Base-by-base conservation (phyloP, 2,113 vertebrate genomes). In the Theropithecus gelada region DNA sequence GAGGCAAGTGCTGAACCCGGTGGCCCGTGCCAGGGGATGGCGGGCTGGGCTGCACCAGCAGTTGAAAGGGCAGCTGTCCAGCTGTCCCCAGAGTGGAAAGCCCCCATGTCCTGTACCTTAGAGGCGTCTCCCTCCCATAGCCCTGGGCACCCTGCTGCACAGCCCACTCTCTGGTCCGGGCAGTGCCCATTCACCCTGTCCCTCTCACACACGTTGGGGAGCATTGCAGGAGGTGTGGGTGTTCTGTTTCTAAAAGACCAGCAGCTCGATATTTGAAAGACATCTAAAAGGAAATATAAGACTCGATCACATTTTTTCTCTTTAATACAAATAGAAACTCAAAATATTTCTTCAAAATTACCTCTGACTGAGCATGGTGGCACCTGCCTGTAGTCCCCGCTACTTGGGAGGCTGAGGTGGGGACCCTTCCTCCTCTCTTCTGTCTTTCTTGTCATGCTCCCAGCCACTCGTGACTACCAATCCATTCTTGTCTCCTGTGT, bases 1-100 rank as follows among this genome's bases (percentile, higher is more conserved):
- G 50, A 43, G 64, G 16, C 4, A 25, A 57, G 25, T 35, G 1
- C 2, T 17, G 27, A 40, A 0, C 40, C 45, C 43, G 50, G 32
- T 6, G 78, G 43, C 86, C 20, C 0, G 8, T 0, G 0, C 40
- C 16, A 5, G 48, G 64, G 8, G 18, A 0, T 45, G 11, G 2
- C 1, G 25, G 27, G 30, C 76, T 25, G 70, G 32, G 27, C 38
- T 10, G 11, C 35, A 80, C 16, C 6, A 23, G 6, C 12, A 40
- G 16, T 8, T 3, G 8, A 18, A 7, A 52, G 79, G 50, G 57
- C 22, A 17, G 4, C 3, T 3, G 2, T 25, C 48, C 43, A 3
- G 64, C 59, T n/a, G 6, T 38, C 13, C 4, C 25, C 40, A 40
- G 48, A 14, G 22, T 9, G 57, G 32, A 57, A 3, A 59, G 59